Conservation (phyloP, 2,113 vertebrate genomes). For the Fregetta grallaria region DNA sequence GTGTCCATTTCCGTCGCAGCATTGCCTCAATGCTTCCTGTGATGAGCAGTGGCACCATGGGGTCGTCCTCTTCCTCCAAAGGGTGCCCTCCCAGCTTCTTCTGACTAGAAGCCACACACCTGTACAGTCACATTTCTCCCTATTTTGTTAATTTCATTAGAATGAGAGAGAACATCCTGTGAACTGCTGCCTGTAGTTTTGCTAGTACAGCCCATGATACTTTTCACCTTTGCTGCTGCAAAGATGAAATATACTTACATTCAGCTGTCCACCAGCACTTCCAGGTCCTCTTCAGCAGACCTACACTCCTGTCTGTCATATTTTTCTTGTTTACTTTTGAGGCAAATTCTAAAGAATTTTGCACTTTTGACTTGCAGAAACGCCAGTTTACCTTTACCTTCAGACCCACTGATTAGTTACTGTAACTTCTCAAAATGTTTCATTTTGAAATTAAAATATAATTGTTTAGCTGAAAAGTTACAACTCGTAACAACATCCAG, state of each 20-base stretch:
- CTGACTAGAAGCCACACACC: background rate
- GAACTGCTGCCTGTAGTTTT: background rate
- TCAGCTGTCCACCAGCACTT: background rate
- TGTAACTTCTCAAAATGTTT: background rate
- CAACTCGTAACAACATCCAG: background rate
- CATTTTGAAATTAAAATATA: background rate
- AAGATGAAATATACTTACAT: background rate
- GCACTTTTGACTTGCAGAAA: background rate
- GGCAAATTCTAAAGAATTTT: background rate
- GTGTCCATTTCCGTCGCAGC: accelerated
- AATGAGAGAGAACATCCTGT: background rate
- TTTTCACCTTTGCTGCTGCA: background rate
- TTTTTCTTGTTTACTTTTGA: background rate
- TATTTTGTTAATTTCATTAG: background rate
- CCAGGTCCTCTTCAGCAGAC: background rate
- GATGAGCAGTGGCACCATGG: background rate
- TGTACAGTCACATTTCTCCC: background rate
- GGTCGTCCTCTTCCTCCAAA: background rate
- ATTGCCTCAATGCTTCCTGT: background rate
- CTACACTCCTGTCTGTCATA: background rate
- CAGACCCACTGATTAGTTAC: background rate
- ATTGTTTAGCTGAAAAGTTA: background rate
- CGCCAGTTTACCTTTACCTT: background rate
- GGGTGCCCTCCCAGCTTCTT: background rate
- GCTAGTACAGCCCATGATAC: background rate